Conservation (phyloP, 2,797 vertebrate genomes). For the Tenualosa ilisha region DNA sequence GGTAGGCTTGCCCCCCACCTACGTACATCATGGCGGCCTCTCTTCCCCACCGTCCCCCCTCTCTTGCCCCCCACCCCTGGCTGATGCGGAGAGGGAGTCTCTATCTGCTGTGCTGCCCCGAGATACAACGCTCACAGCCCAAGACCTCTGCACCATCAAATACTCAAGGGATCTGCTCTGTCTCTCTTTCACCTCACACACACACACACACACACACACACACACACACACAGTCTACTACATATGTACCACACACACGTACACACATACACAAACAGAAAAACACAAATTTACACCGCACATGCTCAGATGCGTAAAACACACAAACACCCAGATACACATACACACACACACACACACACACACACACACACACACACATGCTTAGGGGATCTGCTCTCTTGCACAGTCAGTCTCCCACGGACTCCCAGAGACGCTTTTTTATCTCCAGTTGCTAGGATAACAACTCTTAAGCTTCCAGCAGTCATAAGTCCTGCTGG, state of each 20-base stretch:
- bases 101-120: conserved; percentile 63
- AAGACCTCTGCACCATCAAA: conserved; percentile 73
- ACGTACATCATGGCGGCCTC: conserved; percentile 58
- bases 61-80: conserved; percentile 42
- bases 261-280: conserved; percentile 11
- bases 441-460: conserved; percentile 72
- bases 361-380: conserved; percentile 20
- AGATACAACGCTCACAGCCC: conserved; percentile 63
- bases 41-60: conserved; percentile 43
- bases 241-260: background rate
- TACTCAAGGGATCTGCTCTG: conserved; percentile 66
- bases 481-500: conserved; percentile 60
- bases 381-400: conserved; percentile 67
- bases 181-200: background rate
- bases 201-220: conserved; percentile 8
- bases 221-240: background rate
- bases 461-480: conserved; percentile 68
- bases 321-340: background rate
- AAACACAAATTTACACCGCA: background rate
- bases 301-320: background rate
- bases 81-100: conserved; percentile 68
- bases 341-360: background rate
- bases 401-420: conserved; percentile 64
- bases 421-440: conserved; percentile 62
- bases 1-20: conserved; percentile 67